Percentiles rank a stretch among this genome's conserved stretches.
These are phyloP conservation scores for Sebastes steindachneri DNA, from an alignment of 2,797 vertebrate species.

Conservation along the genomic window DNA sequence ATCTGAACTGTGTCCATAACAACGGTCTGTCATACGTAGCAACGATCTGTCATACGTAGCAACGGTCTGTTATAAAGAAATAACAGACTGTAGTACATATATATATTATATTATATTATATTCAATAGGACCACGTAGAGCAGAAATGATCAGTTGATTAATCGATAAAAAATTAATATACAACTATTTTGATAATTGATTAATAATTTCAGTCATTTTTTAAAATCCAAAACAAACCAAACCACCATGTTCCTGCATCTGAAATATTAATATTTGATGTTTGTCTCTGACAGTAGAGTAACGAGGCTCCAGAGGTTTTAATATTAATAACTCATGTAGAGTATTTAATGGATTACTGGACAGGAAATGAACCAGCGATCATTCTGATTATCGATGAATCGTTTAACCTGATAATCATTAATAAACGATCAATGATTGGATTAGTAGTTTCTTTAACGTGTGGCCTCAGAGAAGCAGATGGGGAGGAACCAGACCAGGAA, in stretches of 20 bases:
- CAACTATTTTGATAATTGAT: background rate
- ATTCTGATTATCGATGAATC: background rate
- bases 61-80: too few relatives aligned
- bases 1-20: too few relatives aligned
- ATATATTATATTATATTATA: background rate
- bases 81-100: too few relatives aligned
- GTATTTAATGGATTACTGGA: background rate
- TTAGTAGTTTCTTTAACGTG: slow-evolving; percentile 47
- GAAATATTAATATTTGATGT: background rate
- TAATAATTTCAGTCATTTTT: background rate
- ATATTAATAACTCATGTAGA: background rate
- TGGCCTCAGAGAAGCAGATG: slow-evolving; percentile 86
- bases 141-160: background rate
- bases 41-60: too few relatives aligned
- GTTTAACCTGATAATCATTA: background rate
- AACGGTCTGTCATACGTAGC: too few relatives aligned
- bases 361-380: background rate
- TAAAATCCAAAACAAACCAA: too few relatives aligned
- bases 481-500: slow-evolving; percentile 86
- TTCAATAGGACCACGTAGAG: background rate
- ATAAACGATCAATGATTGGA: background rate
- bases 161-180: too few relatives aligned
- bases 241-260: too few relatives aligned
- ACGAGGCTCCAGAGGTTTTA: background rate
- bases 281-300: background rate